phyloP scores from a whole-genome alignment of 2,888 invertebrate genomes.

The Macrosiphum euphorbiae region DNA sequence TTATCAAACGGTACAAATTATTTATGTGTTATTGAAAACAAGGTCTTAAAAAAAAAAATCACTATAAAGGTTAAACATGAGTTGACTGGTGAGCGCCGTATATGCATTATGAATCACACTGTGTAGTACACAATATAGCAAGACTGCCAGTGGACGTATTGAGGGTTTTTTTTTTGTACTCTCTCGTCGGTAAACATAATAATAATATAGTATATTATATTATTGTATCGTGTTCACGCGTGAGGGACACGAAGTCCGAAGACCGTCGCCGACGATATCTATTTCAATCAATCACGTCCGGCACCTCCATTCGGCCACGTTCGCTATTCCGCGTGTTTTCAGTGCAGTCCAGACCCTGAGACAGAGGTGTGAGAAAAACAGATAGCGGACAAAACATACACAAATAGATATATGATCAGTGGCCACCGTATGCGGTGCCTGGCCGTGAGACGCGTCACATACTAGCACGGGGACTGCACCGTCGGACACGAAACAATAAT shows the following conservation, averaged over 20 bases:
- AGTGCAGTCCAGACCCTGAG: neutral
- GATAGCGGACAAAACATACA: neutral
- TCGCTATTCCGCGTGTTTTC: neutral
- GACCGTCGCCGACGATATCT: neutral
- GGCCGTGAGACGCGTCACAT: neutral
- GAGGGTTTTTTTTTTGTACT: neutral
- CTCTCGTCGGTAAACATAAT: neutral
- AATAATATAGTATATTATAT: neutral
- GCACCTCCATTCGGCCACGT: neutral
- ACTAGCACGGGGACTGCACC: neutral
- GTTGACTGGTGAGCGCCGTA: neutral
- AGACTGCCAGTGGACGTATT: neutral
- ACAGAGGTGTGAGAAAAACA: neutral
- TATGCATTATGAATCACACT: neutral
- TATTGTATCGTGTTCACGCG: neutral
- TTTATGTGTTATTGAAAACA: neutral
- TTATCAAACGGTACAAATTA: neutral
- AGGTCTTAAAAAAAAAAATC: neutral
- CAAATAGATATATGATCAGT: neutral
- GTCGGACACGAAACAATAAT: neutral
- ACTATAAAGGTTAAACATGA: neutral
- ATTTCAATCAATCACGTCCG: slow-evolving; percentile 8
- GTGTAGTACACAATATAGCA: neutral
- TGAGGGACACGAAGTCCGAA: neutral
- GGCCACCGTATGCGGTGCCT: neutral